Conservation (phyloP, 2,113 vertebrate genomes). For the Hemibagrus wyckioides region DNA sequence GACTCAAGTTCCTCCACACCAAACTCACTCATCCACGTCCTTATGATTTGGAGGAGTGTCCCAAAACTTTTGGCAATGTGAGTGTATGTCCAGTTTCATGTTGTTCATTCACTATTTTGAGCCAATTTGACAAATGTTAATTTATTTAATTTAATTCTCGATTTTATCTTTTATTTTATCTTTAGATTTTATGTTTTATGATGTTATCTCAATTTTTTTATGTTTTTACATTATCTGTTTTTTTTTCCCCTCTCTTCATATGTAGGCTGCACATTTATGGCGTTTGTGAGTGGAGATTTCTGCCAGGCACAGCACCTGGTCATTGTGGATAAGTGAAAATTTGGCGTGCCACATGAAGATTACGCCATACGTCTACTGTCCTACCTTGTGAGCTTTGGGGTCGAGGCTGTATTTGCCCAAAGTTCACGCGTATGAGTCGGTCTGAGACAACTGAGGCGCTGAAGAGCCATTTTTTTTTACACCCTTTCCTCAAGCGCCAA, state of each 20-base stretch:
- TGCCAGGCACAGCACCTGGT: constrained; percentile 98
- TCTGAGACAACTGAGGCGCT: constrained; percentile 46
- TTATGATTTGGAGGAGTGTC: too few relatives aligned
- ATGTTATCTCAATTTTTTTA: too few relatives aligned
- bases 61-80: too few relatives aligned
- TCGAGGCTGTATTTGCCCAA: constrained; percentile 56
- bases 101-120: not conserved
- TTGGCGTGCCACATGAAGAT: constrained; percentile 58
- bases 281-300: constrained; percentile 98
- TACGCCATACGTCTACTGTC: constrained; percentile 62
- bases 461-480: constrained; percentile 35
- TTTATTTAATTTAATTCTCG: too few relatives aligned
- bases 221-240: not conserved
- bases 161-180: too few relatives aligned
- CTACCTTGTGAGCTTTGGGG: constrained; percentile 61
- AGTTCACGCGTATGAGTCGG: constrained; percentile 55
- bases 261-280: constrained; percentile 94
- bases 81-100: not conserved
- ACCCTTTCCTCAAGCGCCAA: constrained; percentile 28
- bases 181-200: too few relatives aligned
- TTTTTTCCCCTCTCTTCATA: not conserved
- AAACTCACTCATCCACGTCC: too few relatives aligned
- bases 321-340: constrained; percentile 94
- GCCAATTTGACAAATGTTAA: too few relatives aligned
- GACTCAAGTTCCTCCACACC: too few relatives aligned